A percentile compares a stretch with the other conserved stretches of the same genome.
phyloP scores from a whole-genome alignment of 2,888 invertebrate genomes.

The Proisotoma minuta region DNA sequence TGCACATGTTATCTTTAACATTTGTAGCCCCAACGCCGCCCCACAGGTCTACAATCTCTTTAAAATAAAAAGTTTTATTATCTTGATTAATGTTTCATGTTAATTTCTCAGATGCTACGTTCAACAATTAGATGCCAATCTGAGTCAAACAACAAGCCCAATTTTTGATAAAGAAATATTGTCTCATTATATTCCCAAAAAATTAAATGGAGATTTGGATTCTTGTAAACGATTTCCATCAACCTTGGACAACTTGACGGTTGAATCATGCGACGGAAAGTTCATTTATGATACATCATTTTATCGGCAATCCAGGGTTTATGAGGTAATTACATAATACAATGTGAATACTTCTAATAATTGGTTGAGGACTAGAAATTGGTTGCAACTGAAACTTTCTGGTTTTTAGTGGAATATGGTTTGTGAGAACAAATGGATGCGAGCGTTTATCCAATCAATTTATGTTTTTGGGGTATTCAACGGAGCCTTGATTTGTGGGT shows the following conservation, averaged over 20 bases:
- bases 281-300: conserved; percentile 32
- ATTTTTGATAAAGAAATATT: conserved; percentile 27
- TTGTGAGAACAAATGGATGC: conserved; percentile 74
- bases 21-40: conserved; percentile 41
- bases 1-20: conserved; percentile 44
- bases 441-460: conserved; percentile 65
- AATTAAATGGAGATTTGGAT: conserved; percentile 59
- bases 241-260: conserved; percentile 10
- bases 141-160: neutral
- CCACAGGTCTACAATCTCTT: conserved; percentile 31
- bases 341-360: neutral
- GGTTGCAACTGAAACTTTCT: neutral
- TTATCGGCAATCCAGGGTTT: conserved; percentile 34
- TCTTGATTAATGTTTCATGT: neutral
- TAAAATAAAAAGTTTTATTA: neutral
- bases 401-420: conserved; percentile 69
- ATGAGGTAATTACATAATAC: conserved; percentile 23
- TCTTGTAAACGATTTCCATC: conserved; percentile 55
- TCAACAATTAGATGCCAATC: conserved; percentile 19
- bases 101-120: conserved; percentile 36
- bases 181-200: conserved; percentile 58
- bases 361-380: neutral
- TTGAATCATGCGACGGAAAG: conserved; percentile 24
- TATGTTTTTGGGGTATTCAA: conserved; percentile 65
- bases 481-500: conserved; percentile 73